A percentile compares a stretch with the other conserved stretches of the same genome.
These are phyloP conservation scores for Halcyon malimbica DNA, from an alignment of 2,113 vertebrate species.

Conservation along the genomic window DNA sequence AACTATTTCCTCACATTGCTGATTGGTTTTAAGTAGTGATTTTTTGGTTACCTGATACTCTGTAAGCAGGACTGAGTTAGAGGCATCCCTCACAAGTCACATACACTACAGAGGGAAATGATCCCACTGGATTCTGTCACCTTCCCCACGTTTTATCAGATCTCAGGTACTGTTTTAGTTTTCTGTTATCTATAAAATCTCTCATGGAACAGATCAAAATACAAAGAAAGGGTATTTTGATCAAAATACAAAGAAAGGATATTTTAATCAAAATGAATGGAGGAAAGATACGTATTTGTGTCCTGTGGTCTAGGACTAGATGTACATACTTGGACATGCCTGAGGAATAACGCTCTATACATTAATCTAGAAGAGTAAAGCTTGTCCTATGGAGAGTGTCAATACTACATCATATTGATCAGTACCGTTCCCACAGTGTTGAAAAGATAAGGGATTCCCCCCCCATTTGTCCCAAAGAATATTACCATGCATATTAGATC, in stretches of 20 bases:
- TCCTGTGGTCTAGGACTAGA: rapidly evolving
- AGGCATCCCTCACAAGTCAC: not conserved
- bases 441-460: not conserved
- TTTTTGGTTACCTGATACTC: not conserved
- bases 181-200: not conserved
- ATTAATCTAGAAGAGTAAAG: not conserved
- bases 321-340: not conserved
- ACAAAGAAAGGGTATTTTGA: not conserved
- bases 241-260: too few relatives aligned
- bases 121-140: not conserved
- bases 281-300: not conserved
- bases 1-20: not conserved
- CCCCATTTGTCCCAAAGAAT: not conserved
- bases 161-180: not conserved
- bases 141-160: not conserved
- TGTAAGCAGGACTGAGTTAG: not conserved
- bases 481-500: not conserved
- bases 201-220: not conserved
- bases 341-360: not conserved
- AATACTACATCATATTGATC: not conserved
- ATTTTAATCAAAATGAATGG: not conserved
- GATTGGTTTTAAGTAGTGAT: not conserved
- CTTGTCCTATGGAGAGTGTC: not conserved
- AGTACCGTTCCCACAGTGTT: not conserved
- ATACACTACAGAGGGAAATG: not conserved